Evolutionary conservation across 2,888 invertebrate species (phyloP).

Genomic region (Oxycera nigricornis): DNA sequence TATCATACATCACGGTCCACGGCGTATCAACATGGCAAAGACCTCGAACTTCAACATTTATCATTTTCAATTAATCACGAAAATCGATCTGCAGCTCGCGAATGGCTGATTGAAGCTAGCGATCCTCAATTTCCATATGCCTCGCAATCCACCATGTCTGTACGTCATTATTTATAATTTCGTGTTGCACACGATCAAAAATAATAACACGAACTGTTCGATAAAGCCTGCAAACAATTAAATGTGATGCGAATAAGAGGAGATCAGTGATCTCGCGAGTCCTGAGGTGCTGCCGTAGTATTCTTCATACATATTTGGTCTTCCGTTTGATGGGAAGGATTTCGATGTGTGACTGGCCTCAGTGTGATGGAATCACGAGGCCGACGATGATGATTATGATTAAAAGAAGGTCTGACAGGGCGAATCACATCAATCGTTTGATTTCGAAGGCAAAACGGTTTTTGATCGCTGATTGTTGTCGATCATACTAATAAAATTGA

Average conservation of each 20-base stretch:
- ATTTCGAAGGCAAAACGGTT: conserved; percentile 21
- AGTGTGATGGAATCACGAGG: neutral
- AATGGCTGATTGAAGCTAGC: neutral
- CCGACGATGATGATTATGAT: conserved; percentile 24
- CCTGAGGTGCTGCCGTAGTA: neutral
- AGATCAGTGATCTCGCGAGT: conserved; percentile 13
- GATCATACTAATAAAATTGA: conserved; percentile 36
- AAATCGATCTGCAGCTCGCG: conserved; percentile 12
- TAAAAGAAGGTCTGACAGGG: conserved; percentile 46
- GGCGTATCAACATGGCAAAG: neutral
- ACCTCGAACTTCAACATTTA: conserved; percentile 17
- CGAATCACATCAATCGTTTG: conserved; percentile 47
- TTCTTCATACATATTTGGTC: neutral
- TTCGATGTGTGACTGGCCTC: neutral
- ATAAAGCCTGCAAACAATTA: conserved; percentile 27
- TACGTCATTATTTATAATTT: conserved; percentile 26
- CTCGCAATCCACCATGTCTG: neutral
- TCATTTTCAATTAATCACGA: conserved; percentile 36
- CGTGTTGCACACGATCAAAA: conserved; percentile 12
- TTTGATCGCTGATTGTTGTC: conserved; percentile 41
- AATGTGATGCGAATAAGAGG: conserved; percentile 33
- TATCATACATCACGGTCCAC: neutral
- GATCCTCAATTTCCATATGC: conserved; percentile 1
- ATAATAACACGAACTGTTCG: conserved; percentile 24
- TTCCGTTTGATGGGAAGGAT: neutral